Percentiles rank a stretch among this genome's conserved stretches.
Evolutionary conservation across 2,888 invertebrate species (phyloP).

Genomic region (Mantis religiosa): DNA sequence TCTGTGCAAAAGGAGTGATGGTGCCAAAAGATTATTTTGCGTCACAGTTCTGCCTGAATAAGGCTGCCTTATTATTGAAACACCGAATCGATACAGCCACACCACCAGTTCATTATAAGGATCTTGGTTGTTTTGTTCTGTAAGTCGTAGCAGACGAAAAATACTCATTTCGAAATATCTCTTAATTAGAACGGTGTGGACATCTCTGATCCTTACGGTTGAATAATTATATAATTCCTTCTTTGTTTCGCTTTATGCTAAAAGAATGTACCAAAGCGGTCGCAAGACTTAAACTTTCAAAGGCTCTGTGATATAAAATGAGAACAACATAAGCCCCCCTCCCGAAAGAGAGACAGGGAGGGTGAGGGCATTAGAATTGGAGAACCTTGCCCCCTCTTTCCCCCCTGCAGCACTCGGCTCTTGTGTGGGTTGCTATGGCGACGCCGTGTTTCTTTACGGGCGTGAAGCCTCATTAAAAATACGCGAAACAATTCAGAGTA

Average conservation of each 20-base stretch:
- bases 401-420: neutral
- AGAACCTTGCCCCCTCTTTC: neutral
- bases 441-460: neutral
- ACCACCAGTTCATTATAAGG: neutral
- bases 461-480: constrained; percentile 6
- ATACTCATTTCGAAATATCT: neutral
- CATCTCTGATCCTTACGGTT: neutral
- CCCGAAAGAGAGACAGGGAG: neutral
- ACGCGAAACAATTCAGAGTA: neutral
- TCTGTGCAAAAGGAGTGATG: no score
- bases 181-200: neutral
- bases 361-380: neutral
- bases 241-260: neutral
- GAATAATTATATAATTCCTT: neutral
- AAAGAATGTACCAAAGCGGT: neutral
- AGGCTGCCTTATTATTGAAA: neutral
- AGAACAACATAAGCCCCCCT: neutral
- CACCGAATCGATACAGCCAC: neutral
- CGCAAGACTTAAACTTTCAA: neutral
- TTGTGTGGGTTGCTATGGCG: neutral
- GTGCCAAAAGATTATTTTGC: neutral
- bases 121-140: neutral
- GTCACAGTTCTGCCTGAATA: neutral
- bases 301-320: neutral
- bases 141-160: neutral